Percentiles rank a stretch among this genome's conserved stretches.
phyloP scores from a whole-genome alignment of 2,888 invertebrate species.

The Latrodectus elegans region DNA sequence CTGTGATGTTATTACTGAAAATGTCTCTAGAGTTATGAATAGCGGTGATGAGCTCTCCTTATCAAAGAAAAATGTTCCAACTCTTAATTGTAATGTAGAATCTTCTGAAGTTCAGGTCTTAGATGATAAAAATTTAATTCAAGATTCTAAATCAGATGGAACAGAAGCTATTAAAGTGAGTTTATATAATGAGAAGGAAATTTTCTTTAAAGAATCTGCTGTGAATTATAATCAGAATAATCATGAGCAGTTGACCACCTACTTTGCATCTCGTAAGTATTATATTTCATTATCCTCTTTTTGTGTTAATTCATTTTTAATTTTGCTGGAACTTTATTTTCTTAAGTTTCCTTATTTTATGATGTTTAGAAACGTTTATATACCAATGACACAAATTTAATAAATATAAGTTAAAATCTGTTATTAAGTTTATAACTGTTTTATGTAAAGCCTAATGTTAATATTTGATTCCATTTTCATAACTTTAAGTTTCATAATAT shows the following conservation, averaged over 20 bases:
- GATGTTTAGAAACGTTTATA: neutral
- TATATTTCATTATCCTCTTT: neutral
- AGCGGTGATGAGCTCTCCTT: slow-evolving; percentile 16
- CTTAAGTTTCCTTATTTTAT: neutral
- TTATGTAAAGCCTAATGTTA: too few species aligned
- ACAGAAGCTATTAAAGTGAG: neutral
- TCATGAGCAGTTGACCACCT: slow-evolving; percentile 36
- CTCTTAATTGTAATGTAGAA: slow-evolving; percentile 14
- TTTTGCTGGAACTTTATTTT: neutral
- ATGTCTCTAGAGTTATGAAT: neutral
- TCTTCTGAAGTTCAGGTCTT: slow-evolving; percentile 6
- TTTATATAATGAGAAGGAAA: slow-evolving; percentile 26
- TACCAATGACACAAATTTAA: too few species aligned
- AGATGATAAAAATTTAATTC: neutral
- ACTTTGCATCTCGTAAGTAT: slow-evolving; percentile 39
- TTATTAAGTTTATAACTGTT: too few species aligned
- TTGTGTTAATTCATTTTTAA: neutral
- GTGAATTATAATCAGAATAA: slow-evolving; percentile 27
- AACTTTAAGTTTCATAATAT: too few species aligned
- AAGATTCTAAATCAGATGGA: neutral
- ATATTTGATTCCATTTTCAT: too few species aligned
- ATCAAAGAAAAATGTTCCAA: slow-evolving; percentile 20
- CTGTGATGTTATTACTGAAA: slow-evolving; percentile 4
- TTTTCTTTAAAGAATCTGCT: slow-evolving; percentile 35
- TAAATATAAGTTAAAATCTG: too few species aligned